These are phyloP conservation scores for Coregonus suidteri DNA, from an alignment of 2,797 vertebrate species.

Conservation along the genomic window DNA sequence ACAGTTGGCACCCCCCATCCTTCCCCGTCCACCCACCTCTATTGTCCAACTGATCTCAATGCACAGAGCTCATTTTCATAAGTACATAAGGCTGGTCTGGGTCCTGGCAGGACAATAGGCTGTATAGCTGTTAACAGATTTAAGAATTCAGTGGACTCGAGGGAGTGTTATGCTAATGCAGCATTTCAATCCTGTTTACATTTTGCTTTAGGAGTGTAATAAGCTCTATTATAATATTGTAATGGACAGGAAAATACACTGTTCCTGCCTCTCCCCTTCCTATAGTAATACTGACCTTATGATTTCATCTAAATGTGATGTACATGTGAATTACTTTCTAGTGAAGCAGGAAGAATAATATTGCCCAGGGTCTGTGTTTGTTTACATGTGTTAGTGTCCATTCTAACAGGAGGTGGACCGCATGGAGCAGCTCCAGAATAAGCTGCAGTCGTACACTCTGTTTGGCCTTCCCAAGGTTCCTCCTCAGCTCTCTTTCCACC, in stretches of 20 bases:
- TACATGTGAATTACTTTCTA: not conserved
- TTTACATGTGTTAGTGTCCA: constrained; percentile 1
- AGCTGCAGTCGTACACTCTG: constrained; percentile 83
- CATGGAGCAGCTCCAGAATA: constrained; percentile 87
- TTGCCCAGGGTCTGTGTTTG: not conserved
- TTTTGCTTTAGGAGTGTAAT: constrained; percentile 5
- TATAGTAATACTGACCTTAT: not conserved
- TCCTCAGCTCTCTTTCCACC: constrained; percentile 85
- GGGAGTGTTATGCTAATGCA: constrained; percentile 38
- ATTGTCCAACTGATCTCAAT: constrained; percentile 62
- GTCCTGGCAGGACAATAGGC: constrained; percentile 34
- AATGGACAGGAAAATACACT: constrained; percentile 12
- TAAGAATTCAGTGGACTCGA: constrained; percentile 44
- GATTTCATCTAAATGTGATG: not conserved
- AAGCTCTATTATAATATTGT: constrained; percentile 12
- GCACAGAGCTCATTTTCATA: constrained; percentile 72
- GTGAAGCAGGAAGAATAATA: not conserved
- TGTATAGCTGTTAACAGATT: constrained; percentile 45
- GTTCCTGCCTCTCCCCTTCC: not conserved
- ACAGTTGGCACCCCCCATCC: not conserved
- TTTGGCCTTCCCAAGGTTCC: constrained; percentile 88
- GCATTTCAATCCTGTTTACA: not conserved
- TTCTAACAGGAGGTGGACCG: constrained; percentile 85
- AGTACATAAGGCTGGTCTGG: constrained; percentile 53
- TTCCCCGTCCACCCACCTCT: constrained; percentile 16